phyloP scores from a whole-genome alignment of 2,888 invertebrate species.

The Polymixis flavicincta region DNA sequence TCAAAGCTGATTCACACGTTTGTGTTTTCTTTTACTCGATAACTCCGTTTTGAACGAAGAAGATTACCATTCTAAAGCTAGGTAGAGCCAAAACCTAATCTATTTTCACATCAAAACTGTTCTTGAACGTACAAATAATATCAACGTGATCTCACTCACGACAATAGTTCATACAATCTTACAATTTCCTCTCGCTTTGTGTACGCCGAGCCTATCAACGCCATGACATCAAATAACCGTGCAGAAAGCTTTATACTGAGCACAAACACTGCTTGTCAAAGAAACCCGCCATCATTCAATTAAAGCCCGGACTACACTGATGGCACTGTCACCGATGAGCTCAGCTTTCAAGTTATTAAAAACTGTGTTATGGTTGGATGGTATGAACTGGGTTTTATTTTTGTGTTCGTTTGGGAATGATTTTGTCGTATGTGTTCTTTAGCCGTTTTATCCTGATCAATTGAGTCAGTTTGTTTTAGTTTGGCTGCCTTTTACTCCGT shows the following conservation, averaged over 20 bases:
- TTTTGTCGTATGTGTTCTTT: too few species aligned
- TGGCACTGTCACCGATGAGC: slow-evolving; percentile 27
- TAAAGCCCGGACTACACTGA: slow-evolving; percentile 34
- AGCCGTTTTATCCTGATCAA: background rate
- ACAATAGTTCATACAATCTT: slow-evolving; percentile 7
- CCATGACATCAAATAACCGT: slow-evolving; percentile 37
- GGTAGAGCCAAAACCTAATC: background rate
- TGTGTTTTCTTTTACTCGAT: background rate
- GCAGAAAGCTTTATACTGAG: slow-evolving; percentile 7
- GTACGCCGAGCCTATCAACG: slow-evolving; percentile 11
- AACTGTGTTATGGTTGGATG: slow-evolving; percentile 9
- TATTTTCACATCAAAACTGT: background rate
- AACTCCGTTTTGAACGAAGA: background rate
- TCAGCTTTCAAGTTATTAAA: slow-evolving; percentile 52
- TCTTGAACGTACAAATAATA: slow-evolving; percentile 1
- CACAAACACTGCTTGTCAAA: slow-evolving; percentile 48
- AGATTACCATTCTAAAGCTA: background rate
- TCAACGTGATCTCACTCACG: background rate
- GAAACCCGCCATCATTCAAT: slow-evolving; percentile 51
- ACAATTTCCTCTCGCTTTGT: slow-evolving; percentile 23
- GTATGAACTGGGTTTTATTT: slow-evolving; percentile 12
- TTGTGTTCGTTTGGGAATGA: slow-evolving; percentile 5
- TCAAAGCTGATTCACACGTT: background rate
- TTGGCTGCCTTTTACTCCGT: too few species aligned
- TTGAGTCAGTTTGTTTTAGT: background rate